A percentile compares a stretch with the other conserved stretches of the same genome.
Conservation (phyloP, 2,888 invertebrate species). For the Euzophera pinguis region DNA sequence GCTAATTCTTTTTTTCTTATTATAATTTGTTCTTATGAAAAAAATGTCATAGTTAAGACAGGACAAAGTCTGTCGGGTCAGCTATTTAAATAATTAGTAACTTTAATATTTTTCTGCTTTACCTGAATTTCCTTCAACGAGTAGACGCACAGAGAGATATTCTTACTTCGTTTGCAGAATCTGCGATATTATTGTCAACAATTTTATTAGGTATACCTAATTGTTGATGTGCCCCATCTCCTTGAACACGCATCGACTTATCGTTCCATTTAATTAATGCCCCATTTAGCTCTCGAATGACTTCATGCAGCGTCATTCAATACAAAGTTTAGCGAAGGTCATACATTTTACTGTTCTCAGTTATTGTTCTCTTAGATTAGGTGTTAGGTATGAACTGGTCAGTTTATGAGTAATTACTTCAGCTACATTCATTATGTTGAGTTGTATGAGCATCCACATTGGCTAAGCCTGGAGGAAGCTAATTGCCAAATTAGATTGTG, state of each 20-base stretch:
- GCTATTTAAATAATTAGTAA: too few species aligned
- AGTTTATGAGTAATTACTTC: not conserved
- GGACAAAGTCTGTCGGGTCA: too few species aligned
- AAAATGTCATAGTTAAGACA: too few species aligned
- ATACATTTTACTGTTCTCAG: not conserved
- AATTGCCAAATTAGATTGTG: too few species aligned
- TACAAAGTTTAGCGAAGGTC: not conserved
- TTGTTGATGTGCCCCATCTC: not conserved
- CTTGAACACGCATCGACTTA: conserved; percentile 5
- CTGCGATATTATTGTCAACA: not conserved
- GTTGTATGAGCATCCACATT: not conserved
- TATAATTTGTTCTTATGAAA: too few species aligned
- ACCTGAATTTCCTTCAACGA: too few species aligned
- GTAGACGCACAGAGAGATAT: too few species aligned
- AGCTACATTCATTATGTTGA: not conserved
- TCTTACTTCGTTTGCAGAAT: not conserved
- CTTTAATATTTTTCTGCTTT: too few species aligned
- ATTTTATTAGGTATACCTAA: not conserved
- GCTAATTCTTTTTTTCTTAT: too few species aligned
- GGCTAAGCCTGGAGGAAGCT: too few species aligned
- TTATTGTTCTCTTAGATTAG: not conserved
- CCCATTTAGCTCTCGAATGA: conserved; percentile 1
- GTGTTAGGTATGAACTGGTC: not conserved
- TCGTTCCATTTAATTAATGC: conserved; percentile 3
- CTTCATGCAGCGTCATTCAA: not conserved